These are phyloP conservation scores for Chaetogeoica ovagalla DNA, from an alignment of 2,888 invertebrate species.

Conservation along the genomic window DNA sequence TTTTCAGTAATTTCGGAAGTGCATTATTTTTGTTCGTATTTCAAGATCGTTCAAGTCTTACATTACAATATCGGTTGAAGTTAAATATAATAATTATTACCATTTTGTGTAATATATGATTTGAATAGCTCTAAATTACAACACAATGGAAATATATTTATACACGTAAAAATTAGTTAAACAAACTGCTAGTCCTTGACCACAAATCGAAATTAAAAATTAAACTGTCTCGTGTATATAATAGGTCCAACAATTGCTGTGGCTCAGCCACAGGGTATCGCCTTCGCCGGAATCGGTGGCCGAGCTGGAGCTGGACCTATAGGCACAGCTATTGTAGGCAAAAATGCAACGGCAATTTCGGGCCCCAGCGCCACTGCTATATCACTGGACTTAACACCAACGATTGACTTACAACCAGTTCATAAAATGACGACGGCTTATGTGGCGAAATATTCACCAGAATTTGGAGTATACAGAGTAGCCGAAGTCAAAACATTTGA, in stretches of 20 bases:
- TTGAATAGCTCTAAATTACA: too few species aligned
- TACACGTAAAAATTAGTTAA: background rate
- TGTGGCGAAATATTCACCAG: constrained; percentile 36
- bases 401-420: constrained; percentile 36
- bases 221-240: constrained; percentile 30
- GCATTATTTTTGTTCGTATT: too few species aligned
- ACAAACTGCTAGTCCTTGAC: background rate
- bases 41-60: too few species aligned
- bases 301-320: constrained; percentile 62
- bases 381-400: constrained; percentile 60
- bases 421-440: constrained; percentile 33
- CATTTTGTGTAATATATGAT: too few species aligned
- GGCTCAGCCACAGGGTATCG: constrained; percentile 62
- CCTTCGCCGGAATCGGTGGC: constrained; percentile 63
- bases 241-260: constrained; percentile 61
- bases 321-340: constrained; percentile 63
- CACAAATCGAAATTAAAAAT: background rate
- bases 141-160: background rate
- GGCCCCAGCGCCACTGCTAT: constrained; percentile 64
- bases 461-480: constrained; percentile 36
- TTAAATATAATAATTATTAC: too few species aligned
- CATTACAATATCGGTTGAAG: too few species aligned
- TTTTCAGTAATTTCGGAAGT: background rate
- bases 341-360: constrained; percentile 61
- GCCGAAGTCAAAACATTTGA: constrained; percentile 26